phyloP scores from a whole-genome alignment of 2,113 vertebrate species.

The Nematolebias whitei region DNA sequence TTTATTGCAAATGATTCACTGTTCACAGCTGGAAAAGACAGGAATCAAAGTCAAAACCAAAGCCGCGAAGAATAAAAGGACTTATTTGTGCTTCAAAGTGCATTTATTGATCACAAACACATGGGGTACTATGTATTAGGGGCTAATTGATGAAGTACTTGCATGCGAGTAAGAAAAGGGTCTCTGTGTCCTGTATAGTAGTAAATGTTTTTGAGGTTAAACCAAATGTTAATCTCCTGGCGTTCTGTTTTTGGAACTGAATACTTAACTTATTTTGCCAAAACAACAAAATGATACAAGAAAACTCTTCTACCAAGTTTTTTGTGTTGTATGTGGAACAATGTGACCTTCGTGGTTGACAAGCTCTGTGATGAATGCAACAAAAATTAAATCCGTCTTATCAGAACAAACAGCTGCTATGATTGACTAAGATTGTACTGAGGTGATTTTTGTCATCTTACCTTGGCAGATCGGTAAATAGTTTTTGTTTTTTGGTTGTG shows the following conservation, averaged over 20 bases:
- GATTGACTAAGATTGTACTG: slow-evolving; percentile 13
- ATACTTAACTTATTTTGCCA: slow-evolving; percentile 46
- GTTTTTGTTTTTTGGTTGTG: slow-evolving; percentile 16
- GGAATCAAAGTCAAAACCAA: slow-evolving; percentile 25
- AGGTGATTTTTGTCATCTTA: slow-evolving; percentile 18
- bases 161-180: background rate
- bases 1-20: slow-evolving; percentile 24
- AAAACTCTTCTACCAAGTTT: slow-evolving; percentile 10
- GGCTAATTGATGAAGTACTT: slow-evolving; percentile 1
- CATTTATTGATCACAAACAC: slow-evolving; percentile 20
- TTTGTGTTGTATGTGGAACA: slow-evolving; percentile 29
- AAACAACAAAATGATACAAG: slow-evolving; percentile 28
- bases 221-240: slow-evolving; percentile 8
- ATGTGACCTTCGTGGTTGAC: slow-evolving; percentile 14
- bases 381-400: slow-evolving; percentile 26
- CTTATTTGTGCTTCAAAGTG: background rate
- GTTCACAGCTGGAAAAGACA: slow-evolving; percentile 31
- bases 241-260: slow-evolving; percentile 19
- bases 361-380: slow-evolving; percentile 11
- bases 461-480: slow-evolving; percentile 16
- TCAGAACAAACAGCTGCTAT: slow-evolving; percentile 29
- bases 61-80: slow-evolving; percentile 15
- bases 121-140: background rate
- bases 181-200: slow-evolving; percentile 3
- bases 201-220: slow-evolving; percentile 19